Percentiles rank a stretch among this genome's conserved stretches.
These are phyloP conservation scores for Cancer borealis DNA, from an alignment of 2,888 invertebrate species.

Conservation along the genomic window DNA sequence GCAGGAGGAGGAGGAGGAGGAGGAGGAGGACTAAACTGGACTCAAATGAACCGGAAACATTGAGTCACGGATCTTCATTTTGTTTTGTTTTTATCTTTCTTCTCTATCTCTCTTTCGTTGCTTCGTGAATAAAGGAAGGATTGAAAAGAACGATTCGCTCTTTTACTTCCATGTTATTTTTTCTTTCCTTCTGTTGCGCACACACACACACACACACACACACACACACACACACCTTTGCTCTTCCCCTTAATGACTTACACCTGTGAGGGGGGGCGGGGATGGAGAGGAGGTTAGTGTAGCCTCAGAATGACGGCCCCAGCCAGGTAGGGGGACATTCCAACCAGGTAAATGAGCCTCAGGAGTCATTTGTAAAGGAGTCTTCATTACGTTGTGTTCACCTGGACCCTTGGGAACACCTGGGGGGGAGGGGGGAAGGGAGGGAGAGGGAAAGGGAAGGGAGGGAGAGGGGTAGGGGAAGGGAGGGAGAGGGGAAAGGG, in stretches of 20 bases:
- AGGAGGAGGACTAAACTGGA: background rate
- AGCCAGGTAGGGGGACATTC: background rate
- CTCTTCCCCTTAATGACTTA: background rate
- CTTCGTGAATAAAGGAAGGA: background rate
- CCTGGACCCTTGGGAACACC: background rate
- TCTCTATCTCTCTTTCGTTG: background rate
- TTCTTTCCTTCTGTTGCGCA: background rate
- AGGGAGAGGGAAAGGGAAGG: background rate
- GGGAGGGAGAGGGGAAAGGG: background rate
- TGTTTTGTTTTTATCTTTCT: background rate
- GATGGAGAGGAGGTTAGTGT: too few relatives aligned
- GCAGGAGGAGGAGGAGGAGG: background rate
- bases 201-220: background rate
- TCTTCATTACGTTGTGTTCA: background rate
- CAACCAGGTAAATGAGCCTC: background rate
- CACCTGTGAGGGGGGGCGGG: background rate
- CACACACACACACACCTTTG: background rate
- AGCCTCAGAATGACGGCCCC: too few relatives aligned
- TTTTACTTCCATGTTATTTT: background rate
- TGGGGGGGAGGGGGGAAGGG: background rate
- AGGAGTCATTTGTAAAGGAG: constrained; percentile 3
- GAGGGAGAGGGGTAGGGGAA: background rate
- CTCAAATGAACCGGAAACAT: background rate
- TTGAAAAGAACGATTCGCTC: too few relatives aligned
- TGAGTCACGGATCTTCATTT: background rate